Percentiles rank a stretch among this genome's conserved stretches.
Conservation (phyloP, 2,888 invertebrate species). For the Melieria picta region DNA sequence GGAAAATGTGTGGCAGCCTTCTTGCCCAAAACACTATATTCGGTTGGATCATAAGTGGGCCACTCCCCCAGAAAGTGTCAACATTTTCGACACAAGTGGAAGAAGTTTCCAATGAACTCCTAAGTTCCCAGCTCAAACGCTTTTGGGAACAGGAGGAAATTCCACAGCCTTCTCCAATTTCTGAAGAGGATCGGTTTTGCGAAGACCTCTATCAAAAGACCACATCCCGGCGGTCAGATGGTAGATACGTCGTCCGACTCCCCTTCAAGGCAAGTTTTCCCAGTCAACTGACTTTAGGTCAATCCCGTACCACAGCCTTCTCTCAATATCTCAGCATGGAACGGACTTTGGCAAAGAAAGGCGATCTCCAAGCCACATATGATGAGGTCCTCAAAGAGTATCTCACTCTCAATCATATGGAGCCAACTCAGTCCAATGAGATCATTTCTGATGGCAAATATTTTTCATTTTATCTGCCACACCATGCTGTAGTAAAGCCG, state of each 20-base stretch:
- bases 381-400: background rate
- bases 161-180: no score
- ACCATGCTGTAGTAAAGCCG: conserved; percentile 38
- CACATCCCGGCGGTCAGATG: no score
- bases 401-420: conserved; percentile 28
- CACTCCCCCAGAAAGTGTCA: conserved; percentile 5
- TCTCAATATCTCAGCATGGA: no score
- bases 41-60: conserved; percentile 28
- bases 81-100: conserved; percentile 13
- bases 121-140: background rate
- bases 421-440: background rate
- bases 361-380: no score
- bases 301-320: no score
- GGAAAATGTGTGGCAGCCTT: background rate
- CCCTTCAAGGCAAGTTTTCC: no score
- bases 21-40: conserved; percentile 26
- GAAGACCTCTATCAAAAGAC: no score
- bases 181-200: no score
- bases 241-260: background rate
- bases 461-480: conserved; percentile 32
- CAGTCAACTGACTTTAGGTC: no score
- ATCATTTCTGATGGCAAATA: background rate
- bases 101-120: conserved; percentile 1
- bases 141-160: conserved; percentile 30
- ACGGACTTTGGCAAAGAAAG: no score